Evolutionary conservation across 2,797 vertebrate species (phyloP), one percentile per base, ranked within the genome.

Genomic region (Xenentodon cancila): DNA sequence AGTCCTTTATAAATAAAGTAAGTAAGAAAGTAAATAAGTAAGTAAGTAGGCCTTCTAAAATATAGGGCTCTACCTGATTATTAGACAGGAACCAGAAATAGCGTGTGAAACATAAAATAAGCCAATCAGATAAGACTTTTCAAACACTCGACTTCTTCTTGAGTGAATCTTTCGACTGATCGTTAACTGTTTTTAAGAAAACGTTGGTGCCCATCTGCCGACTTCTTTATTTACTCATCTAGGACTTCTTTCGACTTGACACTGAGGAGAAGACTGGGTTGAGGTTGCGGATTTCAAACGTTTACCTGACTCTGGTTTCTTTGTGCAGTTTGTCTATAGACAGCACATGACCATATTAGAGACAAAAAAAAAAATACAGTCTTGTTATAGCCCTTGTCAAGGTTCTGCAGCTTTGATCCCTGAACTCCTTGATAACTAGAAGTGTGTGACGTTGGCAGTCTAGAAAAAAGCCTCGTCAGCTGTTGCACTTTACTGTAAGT

Each of bases 381-480:
- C 55, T 71, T 73, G 64, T 77, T 61, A 1, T 7, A 69, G 74
- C 59, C 63, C 50, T 37, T 20, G 61, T 76, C 75, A 32, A 18
- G 50, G 17, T 9, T 32, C 67, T 21, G 60, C 54, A 8, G 64
- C 71, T 82, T 72, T 82, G 50, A 81, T 77, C 61, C 52, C 20
- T 17, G 16, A 40, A 37, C 46, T 30, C 34, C 37, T 56, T 70
- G 72, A 74, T 81, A 71, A 75, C 48, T 43, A 53, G 48, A 50
- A 42, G 34, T 11, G 18, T 67, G 60, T 69, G 73, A 81, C 76
- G 75, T 58, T 6, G 57, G 52, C 63, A 57, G 60, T 43, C 48
- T n/a, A 58, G 19, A 57, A 44, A 73, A 70, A 37, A 53, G 80
- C 72, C 52, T 34, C 3, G 68, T 77, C 68, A 80, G 68, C 77